These are phyloP conservation scores for Lutraria rhynchaena DNA, from an alignment of 1,140 invertebrate species.

Conservation along the genomic window DNA sequence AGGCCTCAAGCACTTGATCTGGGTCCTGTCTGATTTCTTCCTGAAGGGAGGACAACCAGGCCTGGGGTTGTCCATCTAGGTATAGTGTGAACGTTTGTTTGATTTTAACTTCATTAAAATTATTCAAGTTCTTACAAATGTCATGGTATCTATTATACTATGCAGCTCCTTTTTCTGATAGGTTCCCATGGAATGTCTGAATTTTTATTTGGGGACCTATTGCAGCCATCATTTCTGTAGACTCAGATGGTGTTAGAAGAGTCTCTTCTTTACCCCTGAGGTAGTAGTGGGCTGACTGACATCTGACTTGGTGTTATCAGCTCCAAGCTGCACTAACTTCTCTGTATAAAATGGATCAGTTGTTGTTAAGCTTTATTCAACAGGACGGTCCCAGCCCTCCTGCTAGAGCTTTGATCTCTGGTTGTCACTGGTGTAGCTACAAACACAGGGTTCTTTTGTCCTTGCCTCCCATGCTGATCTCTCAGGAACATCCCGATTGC, in stretches of 20 bases:
- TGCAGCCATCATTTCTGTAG: no score
- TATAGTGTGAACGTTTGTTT: no score
- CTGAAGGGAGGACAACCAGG: neutral
- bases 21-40: neutral
- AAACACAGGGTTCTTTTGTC: no score
- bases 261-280: neutral
- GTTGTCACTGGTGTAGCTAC: neutral
- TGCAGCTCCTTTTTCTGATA: no score
- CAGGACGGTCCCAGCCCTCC: neutral
- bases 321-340: no score
- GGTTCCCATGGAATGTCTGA: neutral
- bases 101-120: neutral
- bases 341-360: neutral
- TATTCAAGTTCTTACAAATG: neutral
- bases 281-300: neutral
- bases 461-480: no score
- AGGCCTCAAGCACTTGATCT: neutral
- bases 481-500: neutral
- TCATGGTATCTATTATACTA: neutral
- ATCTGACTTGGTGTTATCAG: no score
- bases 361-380: neutral
- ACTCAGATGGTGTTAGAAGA: no score
- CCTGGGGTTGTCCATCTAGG: neutral
- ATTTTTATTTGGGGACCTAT: no score
- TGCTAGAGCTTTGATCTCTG: neutral